Base-by-base conservation (phyloP, 2,888 invertebrate genomes). In the Hirtodrosophila duncani region DNA sequence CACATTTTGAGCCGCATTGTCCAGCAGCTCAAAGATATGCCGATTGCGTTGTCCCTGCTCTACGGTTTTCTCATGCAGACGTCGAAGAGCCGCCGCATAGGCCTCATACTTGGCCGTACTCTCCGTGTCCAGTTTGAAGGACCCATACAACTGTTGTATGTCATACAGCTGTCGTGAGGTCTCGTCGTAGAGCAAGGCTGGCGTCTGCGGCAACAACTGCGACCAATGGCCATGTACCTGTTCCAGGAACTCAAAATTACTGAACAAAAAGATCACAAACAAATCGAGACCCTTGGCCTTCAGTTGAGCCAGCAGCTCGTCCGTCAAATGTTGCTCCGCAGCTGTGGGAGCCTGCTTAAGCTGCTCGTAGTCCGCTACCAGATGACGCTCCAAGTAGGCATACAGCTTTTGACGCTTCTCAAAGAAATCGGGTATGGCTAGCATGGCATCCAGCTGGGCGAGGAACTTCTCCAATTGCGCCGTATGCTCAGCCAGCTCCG, bases 161-260 rank as follows among this genome's bases (percentile, higher is more conserved):
- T 69, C 65, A 29, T 74, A 77, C 3, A 83, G 38, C 4, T 56
- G 67, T 1, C 70, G 59, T 1, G 68, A 43, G 0, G 43, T 60
- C 2, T 58, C 60, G 7, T 77, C 74, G 23, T 67, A 62, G 0
- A 65, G 50, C 17, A 67, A 7, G 4, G 51, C 60, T 21, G 62
- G 48, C 10, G 61, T 36, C 29, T 74, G 59, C 1, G 77, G 65
- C 43, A 84, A 7, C 18, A 81, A 20, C 1, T 51, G 38, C 0
- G 42, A 9, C 84, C 84, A 83, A 3, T 83, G 68, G 8, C 67
- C 57, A 30, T 83, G 82, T 11, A 83, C 58, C 18, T 68, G 71
- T 18, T 83, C 84, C 3, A 83, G 48, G 11, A 83, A 83, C 42
- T 83, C 84, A 46, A 83, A 83, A 38, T 83, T 84, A 37, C 84